Evolutionary conservation across 2,888 invertebrate genomes (phyloP).

Genomic region (Calameuta filiformis): DNA sequence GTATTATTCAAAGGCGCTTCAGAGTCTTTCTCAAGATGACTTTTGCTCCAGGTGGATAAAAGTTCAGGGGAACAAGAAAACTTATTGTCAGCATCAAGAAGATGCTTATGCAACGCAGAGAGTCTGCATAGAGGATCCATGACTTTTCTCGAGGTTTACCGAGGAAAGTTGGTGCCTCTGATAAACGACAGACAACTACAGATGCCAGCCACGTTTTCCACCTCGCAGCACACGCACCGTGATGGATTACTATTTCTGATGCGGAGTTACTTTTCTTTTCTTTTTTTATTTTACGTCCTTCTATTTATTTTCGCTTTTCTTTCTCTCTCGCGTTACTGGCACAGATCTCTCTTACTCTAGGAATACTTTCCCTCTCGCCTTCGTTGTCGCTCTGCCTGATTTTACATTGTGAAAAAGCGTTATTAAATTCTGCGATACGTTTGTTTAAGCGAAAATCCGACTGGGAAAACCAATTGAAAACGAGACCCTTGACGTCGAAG

Average conservation of each 20-base stretch:
- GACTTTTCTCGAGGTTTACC: background rate
- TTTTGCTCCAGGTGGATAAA: background rate
- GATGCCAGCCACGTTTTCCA: background rate
- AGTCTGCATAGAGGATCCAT: background rate
- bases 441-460: background rate
- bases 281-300: background rate
- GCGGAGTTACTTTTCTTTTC: background rate
- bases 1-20: background rate
- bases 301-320: background rate
- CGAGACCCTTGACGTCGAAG: background rate
- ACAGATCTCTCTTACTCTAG: background rate
- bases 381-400: background rate
- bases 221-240: background rate
- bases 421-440: background rate
- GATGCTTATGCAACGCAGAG: background rate
- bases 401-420: background rate
- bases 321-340: background rate
- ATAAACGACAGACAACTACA: background rate
- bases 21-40: background rate
- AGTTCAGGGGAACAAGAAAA: background rate
- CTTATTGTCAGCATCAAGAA: background rate
- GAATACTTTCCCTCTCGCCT: background rate
- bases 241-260: background rate
- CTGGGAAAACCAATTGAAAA: background rate
- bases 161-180: background rate